phyloP scores from a whole-genome alignment of 2,888 invertebrate species.

The Aspidiotus destructor region DNA sequence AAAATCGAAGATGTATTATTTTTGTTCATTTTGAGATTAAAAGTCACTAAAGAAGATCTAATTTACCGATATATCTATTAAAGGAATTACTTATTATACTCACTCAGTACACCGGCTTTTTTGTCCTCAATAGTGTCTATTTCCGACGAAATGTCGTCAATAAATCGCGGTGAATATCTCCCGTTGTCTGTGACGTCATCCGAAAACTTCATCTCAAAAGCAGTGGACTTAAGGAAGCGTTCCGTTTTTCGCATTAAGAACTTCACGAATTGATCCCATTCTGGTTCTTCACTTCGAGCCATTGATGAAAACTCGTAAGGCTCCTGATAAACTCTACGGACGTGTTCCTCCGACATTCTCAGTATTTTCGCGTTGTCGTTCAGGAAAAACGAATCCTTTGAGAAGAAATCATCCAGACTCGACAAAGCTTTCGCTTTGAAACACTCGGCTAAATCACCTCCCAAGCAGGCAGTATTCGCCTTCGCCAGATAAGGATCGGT shows the following conservation, averaged over 20 bases:
- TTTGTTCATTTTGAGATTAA: too few species aligned
- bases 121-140: constrained; percentile 73
- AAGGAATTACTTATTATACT: constrained; percentile 44
- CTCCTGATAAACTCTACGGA: constrained; percentile 58
- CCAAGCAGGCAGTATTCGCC: constrained; percentile 62
- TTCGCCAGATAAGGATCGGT: constrained; percentile 68
- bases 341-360: constrained; percentile 58
- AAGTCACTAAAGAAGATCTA: too few species aligned
- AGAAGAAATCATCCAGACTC: constrained; percentile 69
- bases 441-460: constrained; percentile 73
- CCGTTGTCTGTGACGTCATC: constrained; percentile 66
- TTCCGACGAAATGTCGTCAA: constrained; percentile 74
- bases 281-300: constrained; percentile 61
- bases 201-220: constrained; percentile 62
- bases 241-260: constrained; percentile 65
- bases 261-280: constrained; percentile 72
- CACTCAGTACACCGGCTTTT: constrained; percentile 68
- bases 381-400: constrained; percentile 50
- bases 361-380: constrained; percentile 63
- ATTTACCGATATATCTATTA: background rate
- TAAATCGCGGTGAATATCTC: constrained; percentile 65
- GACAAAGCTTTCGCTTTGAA: constrained; percentile 70
- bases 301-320: constrained; percentile 63
- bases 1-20: too few species aligned
- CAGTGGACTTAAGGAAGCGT: constrained; percentile 67